Percentiles rank a stretch among this genome's conserved stretches.
Conservation (phyloP, 2,113 vertebrate species). For the Chloebia gouldiae region DNA sequence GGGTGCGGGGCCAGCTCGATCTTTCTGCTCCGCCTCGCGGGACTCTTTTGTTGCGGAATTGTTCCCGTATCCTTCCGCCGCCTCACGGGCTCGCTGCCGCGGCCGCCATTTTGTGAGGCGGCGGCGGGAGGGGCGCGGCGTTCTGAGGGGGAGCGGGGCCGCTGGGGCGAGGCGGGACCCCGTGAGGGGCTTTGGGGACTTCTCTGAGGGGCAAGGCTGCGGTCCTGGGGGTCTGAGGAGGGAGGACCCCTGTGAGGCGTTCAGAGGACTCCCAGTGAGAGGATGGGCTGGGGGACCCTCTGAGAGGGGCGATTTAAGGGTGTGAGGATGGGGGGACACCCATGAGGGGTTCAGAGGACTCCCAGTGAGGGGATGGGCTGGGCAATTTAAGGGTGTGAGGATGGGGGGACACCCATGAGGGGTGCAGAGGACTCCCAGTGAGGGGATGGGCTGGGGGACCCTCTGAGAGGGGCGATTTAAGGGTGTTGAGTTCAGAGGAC, state of each 20-base stretch:
- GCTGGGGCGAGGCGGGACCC: background rate
- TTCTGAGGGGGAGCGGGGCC: background rate
- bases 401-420: too few species aligned
- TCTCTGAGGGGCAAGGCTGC: background rate
- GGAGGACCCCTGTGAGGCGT: rapidly evolving
- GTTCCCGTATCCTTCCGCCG: rapidly evolving
- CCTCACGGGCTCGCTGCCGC: rapidly evolving
- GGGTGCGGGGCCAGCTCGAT: rapidly evolving
- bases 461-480: background rate
- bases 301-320: too few species aligned
- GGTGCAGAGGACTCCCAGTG: too few species aligned
- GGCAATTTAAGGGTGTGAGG: too few species aligned
- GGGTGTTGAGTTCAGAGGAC: too few species aligned
- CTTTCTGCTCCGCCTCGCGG: rapidly evolving
- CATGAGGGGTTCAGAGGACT: too few species aligned
- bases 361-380: too few species aligned
- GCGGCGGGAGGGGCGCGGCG: background rate
- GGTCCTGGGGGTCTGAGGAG: background rate
- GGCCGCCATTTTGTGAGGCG: background rate
- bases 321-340: too few species aligned
- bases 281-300: too few species aligned
- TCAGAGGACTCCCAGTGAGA: background rate
- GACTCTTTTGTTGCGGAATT: rapidly evolving
- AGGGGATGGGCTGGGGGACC: background rate
- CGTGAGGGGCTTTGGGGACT: background rate